Evolutionary conservation across 1,140 invertebrate genomes (phyloP).

Genomic region (Sipha flava): DNA sequence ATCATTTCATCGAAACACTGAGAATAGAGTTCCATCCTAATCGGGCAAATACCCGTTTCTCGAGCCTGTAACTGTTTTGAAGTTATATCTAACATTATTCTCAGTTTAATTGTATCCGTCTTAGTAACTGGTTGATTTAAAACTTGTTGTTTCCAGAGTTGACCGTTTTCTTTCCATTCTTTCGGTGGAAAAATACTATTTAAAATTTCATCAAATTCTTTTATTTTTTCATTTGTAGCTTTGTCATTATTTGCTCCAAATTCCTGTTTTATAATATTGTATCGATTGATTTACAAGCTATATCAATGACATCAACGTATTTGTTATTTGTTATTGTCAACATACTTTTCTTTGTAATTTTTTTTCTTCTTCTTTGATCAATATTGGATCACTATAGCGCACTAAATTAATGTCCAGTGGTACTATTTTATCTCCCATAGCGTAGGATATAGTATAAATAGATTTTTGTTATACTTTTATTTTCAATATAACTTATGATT

Average conservation of each 20-base stretch:
- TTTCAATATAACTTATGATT: too few species aligned
- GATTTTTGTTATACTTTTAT: too few species aligned
- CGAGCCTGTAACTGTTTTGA: constrained; percentile 84
- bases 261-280: not conserved
- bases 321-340: not conserved
- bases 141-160: constrained; percentile 77
- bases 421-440: constrained; percentile 27
- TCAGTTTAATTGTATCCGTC: constrained; percentile 87
- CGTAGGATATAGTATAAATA: too few species aligned
- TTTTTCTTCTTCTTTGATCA: constrained; percentile 6
- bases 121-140: constrained; percentile 91
- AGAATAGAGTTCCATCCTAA: constrained; percentile 85
- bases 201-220: constrained; percentile 84
- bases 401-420: constrained; percentile 27
- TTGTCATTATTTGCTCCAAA: constrained; percentile 39
- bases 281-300: not conserved
- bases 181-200: constrained; percentile 92
- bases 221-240: constrained; percentile 50
- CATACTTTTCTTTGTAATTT: not conserved
- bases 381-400: constrained; percentile 28
- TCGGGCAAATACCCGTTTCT: constrained; percentile 94
- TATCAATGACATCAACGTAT: too few species aligned
- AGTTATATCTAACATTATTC: constrained; percentile 86
- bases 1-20: constrained; percentile 83
- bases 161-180: constrained; percentile 86